Evolutionary conservation across 2,113 vertebrate species (phyloP).

Genomic region (Trochalopteron elliotii): DNA sequence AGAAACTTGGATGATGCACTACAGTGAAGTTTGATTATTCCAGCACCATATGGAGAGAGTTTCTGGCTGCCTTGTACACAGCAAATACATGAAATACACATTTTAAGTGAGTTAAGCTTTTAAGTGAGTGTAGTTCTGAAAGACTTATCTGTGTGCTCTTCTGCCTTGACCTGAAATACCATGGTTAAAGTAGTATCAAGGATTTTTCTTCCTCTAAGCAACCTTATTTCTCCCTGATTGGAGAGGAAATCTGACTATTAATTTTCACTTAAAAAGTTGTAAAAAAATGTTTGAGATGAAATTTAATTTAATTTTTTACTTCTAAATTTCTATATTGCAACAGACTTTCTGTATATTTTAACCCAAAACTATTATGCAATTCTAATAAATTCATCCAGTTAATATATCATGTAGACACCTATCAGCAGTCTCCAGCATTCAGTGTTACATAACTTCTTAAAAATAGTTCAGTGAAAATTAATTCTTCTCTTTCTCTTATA

Average conservation of each 20-base stretch:
- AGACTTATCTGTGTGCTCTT: background rate
- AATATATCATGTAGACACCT: background rate
- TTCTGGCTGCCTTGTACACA: background rate
- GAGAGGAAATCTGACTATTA: background rate
- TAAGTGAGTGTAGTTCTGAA: background rate
- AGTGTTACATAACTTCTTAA: background rate
- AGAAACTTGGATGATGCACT: background rate
- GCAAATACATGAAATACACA: background rate
- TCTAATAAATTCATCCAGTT: background rate
- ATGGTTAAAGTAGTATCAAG: background rate
- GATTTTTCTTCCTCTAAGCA: background rate
- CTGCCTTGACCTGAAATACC: background rate
- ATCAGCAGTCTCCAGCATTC: background rate
- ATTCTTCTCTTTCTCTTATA: background rate
- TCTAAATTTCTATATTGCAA: background rate
- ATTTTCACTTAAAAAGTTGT: background rate
- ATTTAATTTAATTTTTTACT: background rate
- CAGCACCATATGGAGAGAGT: background rate
- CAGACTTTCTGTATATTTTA: background rate
- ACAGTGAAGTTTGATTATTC: background rate
- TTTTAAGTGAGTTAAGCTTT: background rate
- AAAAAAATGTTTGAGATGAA: background rate
- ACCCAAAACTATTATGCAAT: background rate
- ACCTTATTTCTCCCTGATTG: background rate
- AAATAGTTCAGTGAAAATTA: background rate